Percentiles rank a stretch among this genome's conserved stretches.
Conservation (phyloP, 2,113 vertebrate species). For the Atractosteus spatula region DNA sequence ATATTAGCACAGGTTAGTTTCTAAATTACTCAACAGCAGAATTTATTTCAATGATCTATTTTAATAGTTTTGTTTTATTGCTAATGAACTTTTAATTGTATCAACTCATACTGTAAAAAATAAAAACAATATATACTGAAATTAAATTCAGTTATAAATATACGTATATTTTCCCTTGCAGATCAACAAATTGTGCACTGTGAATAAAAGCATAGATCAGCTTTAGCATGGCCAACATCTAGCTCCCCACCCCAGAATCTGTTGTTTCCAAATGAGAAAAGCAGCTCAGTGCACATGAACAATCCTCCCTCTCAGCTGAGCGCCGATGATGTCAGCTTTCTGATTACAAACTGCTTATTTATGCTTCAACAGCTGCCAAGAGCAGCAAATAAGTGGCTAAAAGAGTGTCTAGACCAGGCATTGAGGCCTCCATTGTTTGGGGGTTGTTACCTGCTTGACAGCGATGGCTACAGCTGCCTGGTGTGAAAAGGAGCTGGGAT, state of each 20-base stretch:
- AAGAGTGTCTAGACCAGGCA: constrained; percentile 87
- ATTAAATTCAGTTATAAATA: too few species aligned
- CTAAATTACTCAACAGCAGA: too few species aligned
- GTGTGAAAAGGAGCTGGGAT: constrained; percentile 75
- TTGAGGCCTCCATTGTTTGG: constrained; percentile 82
- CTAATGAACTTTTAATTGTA: too few species aligned
- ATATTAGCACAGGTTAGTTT: too few species aligned
- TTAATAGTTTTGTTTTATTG: too few species aligned
- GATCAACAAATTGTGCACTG: too few species aligned
- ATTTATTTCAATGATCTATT: too few species aligned
- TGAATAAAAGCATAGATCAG: constrained; percentile 31
- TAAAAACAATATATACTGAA: too few species aligned
- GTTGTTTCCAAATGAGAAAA: constrained; percentile 63
- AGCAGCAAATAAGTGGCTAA: constrained; percentile 87
- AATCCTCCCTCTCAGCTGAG: constrained; percentile 79
- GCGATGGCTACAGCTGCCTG: constrained; percentile 82
- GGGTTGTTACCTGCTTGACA: constrained; percentile 85
- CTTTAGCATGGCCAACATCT: constrained; percentile 66
- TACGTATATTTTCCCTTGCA: too few species aligned
- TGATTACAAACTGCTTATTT: constrained; percentile 89
- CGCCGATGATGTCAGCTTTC: constrained; percentile 83
- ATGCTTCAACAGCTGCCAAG: constrained; percentile 88
- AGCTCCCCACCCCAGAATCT: constrained; percentile 69
- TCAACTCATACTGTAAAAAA: too few species aligned
- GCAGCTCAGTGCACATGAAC: constrained; percentile 75